These are phyloP conservation scores for Periophthalmus modestus DNA, from an alignment of 2,113 vertebrate species.

Conservation along the genomic window DNA sequence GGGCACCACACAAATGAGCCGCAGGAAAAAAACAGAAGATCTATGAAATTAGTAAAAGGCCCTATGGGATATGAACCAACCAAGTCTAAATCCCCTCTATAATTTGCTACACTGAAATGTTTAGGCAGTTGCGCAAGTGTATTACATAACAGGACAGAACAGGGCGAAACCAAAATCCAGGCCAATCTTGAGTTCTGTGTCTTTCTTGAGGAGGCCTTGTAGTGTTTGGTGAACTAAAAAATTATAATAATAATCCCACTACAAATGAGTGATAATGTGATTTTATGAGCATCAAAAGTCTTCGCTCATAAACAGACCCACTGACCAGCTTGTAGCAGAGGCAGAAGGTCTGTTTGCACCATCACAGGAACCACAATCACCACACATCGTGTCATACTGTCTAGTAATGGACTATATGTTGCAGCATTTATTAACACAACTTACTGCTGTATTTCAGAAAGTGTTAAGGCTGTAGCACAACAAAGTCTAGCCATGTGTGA, in stretches of 20 bases:
- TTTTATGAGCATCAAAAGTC: background rate
- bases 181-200: constrained; percentile 21
- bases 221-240: constrained; percentile 27
- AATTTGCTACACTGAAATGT: constrained; percentile 26
- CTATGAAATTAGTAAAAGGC: background rate
- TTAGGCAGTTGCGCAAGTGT: constrained; percentile 52
- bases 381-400: constrained; percentile 1
- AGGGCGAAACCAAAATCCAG: constrained; percentile 37
- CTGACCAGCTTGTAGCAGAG: background rate
- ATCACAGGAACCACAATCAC: constrained; percentile 44
- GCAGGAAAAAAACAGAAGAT: background rate
- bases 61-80: background rate
- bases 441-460: background rate
- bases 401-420: constrained; percentile 10
- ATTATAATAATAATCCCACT: background rate
- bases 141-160: constrained; percentile 55
- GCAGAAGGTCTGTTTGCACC: constrained; percentile 28
- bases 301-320: background rate
- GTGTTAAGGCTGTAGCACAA: background rate
- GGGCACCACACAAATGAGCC: constrained; percentile 17
- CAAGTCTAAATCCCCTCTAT: constrained; percentile 29
- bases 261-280: background rate
- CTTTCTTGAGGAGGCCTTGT: constrained; percentile 28
- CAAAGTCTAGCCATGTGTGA: background rate
- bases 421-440: constrained; percentile 1